Percentiles rank a stretch among this genome's conserved stretches.
Conservation (phyloP, 1,140 invertebrate species). For the Argopecten irradians region DNA sequence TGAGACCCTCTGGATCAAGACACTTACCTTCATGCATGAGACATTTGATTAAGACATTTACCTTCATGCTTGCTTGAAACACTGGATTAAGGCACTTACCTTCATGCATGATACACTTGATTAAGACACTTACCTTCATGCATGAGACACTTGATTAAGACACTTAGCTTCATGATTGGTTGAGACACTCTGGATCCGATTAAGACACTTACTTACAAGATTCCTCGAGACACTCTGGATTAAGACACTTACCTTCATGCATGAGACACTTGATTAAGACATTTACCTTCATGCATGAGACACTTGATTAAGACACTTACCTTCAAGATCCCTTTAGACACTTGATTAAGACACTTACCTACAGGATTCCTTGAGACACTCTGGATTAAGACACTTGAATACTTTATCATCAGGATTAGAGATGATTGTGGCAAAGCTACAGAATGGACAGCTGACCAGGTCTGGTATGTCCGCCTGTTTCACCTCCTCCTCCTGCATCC, state of each 20-base stretch:
- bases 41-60: constrained; percentile 40
- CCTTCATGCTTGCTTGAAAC: constrained; percentile 83
- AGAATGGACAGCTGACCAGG: constrained; percentile 83
- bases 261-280: neutral
- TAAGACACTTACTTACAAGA: constrained; percentile 78
- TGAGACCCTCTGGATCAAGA: constrained; percentile 82
- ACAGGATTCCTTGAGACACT: constrained; percentile 83
- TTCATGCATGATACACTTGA: neutral
- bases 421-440: constrained; percentile 81
- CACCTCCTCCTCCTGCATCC: constrained; percentile 81
- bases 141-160: neutral
- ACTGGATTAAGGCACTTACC: constrained; percentile 79
- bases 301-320: constrained; percentile 81
- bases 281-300: constrained; percentile 81
- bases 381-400: constrained; percentile 82
- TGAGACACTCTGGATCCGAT: neutral
- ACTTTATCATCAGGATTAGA: constrained; percentile 80
- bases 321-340: constrained; percentile 84
- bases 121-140: constrained; percentile 44
- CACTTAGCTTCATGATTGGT: constrained; percentile 41
- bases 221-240: constrained; percentile 83
- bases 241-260: constrained; percentile 68
- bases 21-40: too few species aligned
- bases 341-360: constrained; percentile 80
- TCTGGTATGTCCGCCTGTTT: constrained; percentile 81